Percentiles rank a stretch among this genome's conserved stretches.
Conservation (phyloP, 2,888 invertebrate genomes). For the Proisotoma minuta region DNA sequence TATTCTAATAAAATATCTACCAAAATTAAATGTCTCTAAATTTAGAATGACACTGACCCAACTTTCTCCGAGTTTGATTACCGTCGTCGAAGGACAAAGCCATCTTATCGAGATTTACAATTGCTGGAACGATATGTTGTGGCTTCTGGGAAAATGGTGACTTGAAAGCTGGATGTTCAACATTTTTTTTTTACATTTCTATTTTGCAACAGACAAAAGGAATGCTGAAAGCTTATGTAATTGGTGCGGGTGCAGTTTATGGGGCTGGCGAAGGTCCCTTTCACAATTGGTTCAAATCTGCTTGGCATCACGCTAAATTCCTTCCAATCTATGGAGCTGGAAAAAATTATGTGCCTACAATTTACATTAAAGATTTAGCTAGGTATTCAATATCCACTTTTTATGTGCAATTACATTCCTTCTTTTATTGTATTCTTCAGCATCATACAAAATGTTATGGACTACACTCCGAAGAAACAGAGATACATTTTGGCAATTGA, state of each 20-base stretch:
- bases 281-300: slow-evolving; percentile 62
- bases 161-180: too few relatives aligned
- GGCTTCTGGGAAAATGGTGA: slow-evolving; percentile 43
- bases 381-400: slow-evolving; percentile 50
- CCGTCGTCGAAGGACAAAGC: slow-evolving; percentile 36
- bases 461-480: slow-evolving; percentile 56
- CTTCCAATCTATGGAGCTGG: slow-evolving; percentile 61
- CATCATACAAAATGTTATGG: slow-evolving; percentile 40
- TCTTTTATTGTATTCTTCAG: slow-evolving; percentile 15
- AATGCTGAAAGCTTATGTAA: slow-evolving; percentile 54
- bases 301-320: slow-evolving; percentile 61
- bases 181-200: too few relatives aligned
- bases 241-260: slow-evolving; percentile 61
- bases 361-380: slow-evolving; percentile 62
- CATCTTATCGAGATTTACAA: slow-evolving; percentile 40
- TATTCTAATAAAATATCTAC: too few relatives aligned
- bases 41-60: slow-evolving; percentile 13
- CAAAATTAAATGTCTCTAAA: not conserved
- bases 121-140: slow-evolving; percentile 43
- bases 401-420: not conserved
- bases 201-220: slow-evolving; percentile 42
- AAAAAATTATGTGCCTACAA: slow-evolving; percentile 59
- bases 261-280: slow-evolving; percentile 62
- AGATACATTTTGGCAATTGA: slow-evolving; percentile 64
- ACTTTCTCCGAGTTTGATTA: slow-evolving; percentile 36